A percentile compares a stretch with the other conserved stretches of the same genome.
These are phyloP conservation scores for Trachurus trachurus DNA, from an alignment of 2,797 vertebrate species.

Conservation along the genomic window DNA sequence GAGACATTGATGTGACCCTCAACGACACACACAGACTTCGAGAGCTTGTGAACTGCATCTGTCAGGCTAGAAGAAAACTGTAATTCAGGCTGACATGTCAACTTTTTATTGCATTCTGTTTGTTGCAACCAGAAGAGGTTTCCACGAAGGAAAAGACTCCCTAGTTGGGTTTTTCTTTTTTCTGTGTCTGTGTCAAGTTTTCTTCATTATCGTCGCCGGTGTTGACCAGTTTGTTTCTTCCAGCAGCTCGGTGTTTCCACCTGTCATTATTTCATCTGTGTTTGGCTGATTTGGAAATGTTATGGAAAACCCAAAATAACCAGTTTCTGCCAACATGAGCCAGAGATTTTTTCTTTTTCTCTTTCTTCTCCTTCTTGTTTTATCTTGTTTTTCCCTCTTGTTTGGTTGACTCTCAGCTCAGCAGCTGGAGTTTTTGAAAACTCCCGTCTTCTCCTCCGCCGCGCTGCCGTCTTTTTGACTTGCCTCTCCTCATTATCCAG, in stretches of 20 bases:
- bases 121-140: conserved; percentile 5
- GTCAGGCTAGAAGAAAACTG: not conserved
- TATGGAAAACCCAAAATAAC: conserved; percentile 33
- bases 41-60: not conserved
- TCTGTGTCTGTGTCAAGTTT: not conserved
- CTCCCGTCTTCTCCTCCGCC: conserved; percentile 6
- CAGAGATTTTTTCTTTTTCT: conserved; percentile 4
- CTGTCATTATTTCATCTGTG: conserved; percentile 16
- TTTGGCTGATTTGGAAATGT: conserved; percentile 16
- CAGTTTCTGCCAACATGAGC: conserved; percentile 6
- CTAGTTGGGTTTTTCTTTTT: not conserved
- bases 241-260: conserved; percentile 12
- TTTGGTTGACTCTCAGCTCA: conserved; percentile 25
- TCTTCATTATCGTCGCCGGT: conserved; percentile 11
- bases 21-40: not conserved
- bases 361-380: conserved; percentile 11
- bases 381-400: conserved; percentile 16
- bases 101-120: not conserved
- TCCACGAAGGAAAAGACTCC: not conserved
- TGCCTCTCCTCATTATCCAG: conserved; percentile 44
- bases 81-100: not conserved
- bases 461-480: conserved; percentile 17
- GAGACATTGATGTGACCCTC: not conserved
- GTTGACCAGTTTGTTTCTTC: conserved; percentile 37
- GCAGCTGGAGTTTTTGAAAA: conserved; percentile 17